Base-by-base conservation (phyloP, 2,888 invertebrate genomes). In the Meteorus cinctellus region DNA sequence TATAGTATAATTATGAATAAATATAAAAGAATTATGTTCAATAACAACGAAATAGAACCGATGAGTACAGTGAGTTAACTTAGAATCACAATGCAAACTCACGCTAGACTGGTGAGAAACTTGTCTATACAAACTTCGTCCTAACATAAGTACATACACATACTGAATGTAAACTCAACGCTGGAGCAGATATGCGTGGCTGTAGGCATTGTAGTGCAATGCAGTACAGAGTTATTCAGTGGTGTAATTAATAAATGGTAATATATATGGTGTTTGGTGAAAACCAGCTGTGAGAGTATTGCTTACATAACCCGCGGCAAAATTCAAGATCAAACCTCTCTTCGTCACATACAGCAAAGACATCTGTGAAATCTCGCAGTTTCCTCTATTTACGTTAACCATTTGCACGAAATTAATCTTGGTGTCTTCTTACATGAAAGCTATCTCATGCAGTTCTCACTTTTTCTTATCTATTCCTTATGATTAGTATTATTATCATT, bases 221-320 rank as follows among this genome's bases (percentile, higher is more conserved):
- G 45, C 60, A 71, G 66, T 34, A 55, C n/a, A 67, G 62, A 74
- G 60, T 76, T 24, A 55, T 75, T 66, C 60, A 31, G 67, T 74
- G 74, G 72, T 79, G 76, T 79, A 76, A 79, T 80, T 76, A 77
- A 80, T 80, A 79, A 76, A 80, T 79, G 74, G 80, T 75, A 77
- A 79, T 80, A 75, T 77, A 77, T 48, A 48, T 48, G 75, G 77
- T 72, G 72, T 79, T 77, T 68, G 70, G 75, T 45, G 71, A 71
- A 70, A 77, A 74, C 76, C 74, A 74, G 67, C 71, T 74, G 70
- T 68, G 72, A 71, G 79, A 16, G 48, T 76, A 79, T 79, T 77
- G 80, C 77, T 78, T 80, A 74, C 77, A 78, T 77, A 80, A 78
- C 78, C 78, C 60, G 51, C 19, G 41, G 75, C 74, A 36, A 72